These are phyloP conservation scores for Scaptodrosophila latifasciaeformis DNA, from an alignment of 2,888 invertebrate species.

Conservation along the genomic window DNA sequence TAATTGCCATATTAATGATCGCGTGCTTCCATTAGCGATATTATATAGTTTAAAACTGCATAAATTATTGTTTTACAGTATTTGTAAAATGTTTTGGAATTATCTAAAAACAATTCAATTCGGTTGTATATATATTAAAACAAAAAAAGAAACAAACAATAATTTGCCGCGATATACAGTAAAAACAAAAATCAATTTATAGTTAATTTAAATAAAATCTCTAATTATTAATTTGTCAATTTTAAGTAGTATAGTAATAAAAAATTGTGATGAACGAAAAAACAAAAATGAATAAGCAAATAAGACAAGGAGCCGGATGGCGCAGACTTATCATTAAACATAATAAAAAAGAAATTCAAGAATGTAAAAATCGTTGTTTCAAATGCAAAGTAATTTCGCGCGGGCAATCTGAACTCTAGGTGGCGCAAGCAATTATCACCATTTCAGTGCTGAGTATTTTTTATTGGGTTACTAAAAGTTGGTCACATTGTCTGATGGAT, in stretches of 20 bases:
- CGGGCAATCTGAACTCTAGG: no score
- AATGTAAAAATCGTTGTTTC: no score
- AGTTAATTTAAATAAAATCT: not conserved
- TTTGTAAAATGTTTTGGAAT: constrained; percentile 48
- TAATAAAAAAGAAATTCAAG: no score
- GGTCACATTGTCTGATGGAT: no score
- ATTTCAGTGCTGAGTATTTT: no score
- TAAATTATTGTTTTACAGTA: constrained; percentile 62
- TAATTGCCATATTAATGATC: constrained; percentile 55
- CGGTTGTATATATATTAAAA: constrained; percentile 47
- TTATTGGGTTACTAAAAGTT: no score
- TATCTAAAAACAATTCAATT: constrained; percentile 25
- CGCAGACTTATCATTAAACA: no score
- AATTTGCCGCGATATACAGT: not conserved
- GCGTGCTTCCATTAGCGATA: constrained; percentile 69
- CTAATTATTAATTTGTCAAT: constrained; percentile 31
- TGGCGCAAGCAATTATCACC: no score
- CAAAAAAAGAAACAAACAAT: constrained; percentile 7
- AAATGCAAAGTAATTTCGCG: no score
- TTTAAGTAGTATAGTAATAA: constrained; percentile 43
- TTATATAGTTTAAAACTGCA: constrained; percentile 44
- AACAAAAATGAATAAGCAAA: constrained; percentile 19
- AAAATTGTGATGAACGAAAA: constrained; percentile 52
- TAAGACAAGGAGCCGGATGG: constrained; percentile 27
- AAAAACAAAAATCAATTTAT: constrained; percentile 22